These are phyloP conservation scores for Parochlus steinenii DNA, from an alignment of 2,888 invertebrate genomes.

Conservation along the genomic window DNA sequence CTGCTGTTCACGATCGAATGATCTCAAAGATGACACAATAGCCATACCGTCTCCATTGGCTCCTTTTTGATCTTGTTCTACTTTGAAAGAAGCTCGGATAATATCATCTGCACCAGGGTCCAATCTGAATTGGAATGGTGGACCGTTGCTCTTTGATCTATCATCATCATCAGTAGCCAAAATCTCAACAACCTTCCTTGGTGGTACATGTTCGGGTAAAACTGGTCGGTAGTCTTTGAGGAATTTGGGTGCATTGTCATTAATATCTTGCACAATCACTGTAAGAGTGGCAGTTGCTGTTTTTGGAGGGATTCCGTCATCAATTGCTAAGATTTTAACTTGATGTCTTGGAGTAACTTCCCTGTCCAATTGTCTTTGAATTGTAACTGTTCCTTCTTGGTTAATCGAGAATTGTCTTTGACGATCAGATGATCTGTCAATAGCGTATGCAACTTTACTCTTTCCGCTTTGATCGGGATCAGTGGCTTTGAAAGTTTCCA, in stretches of 20 bases:
- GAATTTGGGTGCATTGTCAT: conserved; percentile 89
- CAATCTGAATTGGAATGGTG: conserved; percentile 88
- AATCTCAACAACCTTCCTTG: conserved; percentile 82
- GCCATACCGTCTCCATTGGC: conserved; percentile 97
- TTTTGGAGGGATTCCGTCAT: conserved; percentile 83
- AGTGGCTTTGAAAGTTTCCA: conserved; percentile 88
- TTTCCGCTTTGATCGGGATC: conserved; percentile 93
- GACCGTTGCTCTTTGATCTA: conserved; percentile 85
- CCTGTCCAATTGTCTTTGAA: conserved; percentile 79
- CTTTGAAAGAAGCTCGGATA: conserved; percentile 85
- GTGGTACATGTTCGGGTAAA: conserved; percentile 80
- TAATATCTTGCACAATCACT: conserved; percentile 88
- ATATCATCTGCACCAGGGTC: conserved; percentile 89
- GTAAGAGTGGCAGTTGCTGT: conserved; percentile 88
- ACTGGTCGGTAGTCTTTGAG: conserved; percentile 84
- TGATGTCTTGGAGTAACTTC: conserved; percentile 92
- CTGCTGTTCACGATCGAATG: conserved; percentile 89
- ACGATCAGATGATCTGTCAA: conserved; percentile 81
- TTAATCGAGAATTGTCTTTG: conserved; percentile 89
- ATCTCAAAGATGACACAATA: conserved; percentile 80
- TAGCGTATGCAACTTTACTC: conserved; percentile 79
- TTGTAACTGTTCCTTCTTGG: conserved; percentile 87
- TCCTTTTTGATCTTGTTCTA: conserved; percentile 93
- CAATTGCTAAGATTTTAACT: conserved; percentile 89
- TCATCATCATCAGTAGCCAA: conserved; percentile 89